Evolutionary conservation across 1,140 invertebrate species (phyloP).

Genomic region (Drosophila tsacasi): DNA sequence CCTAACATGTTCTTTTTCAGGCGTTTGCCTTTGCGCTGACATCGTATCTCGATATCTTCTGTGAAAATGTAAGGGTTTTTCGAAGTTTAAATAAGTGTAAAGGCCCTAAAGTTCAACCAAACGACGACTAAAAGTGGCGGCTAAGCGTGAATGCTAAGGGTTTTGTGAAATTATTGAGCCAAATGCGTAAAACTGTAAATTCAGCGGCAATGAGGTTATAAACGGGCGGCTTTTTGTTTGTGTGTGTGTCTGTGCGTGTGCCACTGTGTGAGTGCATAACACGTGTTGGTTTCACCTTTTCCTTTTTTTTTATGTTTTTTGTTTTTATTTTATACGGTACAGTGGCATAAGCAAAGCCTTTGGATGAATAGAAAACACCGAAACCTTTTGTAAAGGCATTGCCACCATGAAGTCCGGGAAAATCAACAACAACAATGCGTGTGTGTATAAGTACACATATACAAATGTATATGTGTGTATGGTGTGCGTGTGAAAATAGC

Average conservation of each 20-base stretch:
- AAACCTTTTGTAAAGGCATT: conserved; percentile 59
- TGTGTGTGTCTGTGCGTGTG: conserved; percentile 27
- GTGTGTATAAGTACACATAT: conserved; percentile 19
- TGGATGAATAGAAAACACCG: conserved; percentile 51
- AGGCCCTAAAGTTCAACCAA: conserved; percentile 38
- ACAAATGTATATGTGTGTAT: not conserved
- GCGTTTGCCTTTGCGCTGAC: conserved; percentile 85
- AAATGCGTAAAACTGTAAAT: conserved; percentile 23
- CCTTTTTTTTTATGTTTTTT: conserved; percentile 34
- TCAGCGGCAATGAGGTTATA: conserved; percentile 67
- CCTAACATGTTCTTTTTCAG: conserved; percentile 85
- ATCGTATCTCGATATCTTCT: conserved; percentile 80
- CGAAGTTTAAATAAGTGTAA: conserved; percentile 47
- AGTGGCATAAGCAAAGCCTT: conserved; percentile 53
- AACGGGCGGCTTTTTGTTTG: conserved; percentile 54
- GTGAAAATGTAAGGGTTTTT: conserved; percentile 81
- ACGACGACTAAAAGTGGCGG: conserved; percentile 12
- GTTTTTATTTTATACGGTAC: conserved; percentile 10
- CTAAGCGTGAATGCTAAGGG: conserved; percentile 12
- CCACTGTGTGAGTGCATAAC: conserved; percentile 40
- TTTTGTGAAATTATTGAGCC: conserved; percentile 38
- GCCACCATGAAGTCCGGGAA: conserved; percentile 37
- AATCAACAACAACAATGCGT: conserved; percentile 65
- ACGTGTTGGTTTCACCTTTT: conserved; percentile 57
- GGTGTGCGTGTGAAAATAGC: conserved; percentile 10